phyloP scores from a whole-genome alignment of 1,140 invertebrate genomes.

The Orussus abietinus region DNA sequence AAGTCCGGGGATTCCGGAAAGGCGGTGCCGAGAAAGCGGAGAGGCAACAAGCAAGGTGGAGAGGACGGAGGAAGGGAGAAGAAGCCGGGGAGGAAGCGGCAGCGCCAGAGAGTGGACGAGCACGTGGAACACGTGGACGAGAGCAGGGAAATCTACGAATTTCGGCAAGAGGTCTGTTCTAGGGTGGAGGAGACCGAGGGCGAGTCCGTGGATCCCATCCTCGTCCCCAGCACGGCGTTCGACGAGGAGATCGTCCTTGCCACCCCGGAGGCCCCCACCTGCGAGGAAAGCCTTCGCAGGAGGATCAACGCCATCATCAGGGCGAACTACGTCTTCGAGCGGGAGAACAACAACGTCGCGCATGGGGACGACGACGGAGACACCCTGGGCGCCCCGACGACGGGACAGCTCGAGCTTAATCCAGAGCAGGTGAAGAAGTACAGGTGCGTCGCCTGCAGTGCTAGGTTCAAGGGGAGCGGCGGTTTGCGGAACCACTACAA shows the following conservation, averaged over 20 bases:
- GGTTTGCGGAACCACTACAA: constrained; percentile 66
- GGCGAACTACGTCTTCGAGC: constrained; percentile 35
- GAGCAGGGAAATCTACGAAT: too few relatives aligned
- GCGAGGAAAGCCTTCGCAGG: constrained; percentile 10
- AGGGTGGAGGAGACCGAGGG: too few relatives aligned
- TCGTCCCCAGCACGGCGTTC: too few relatives aligned
- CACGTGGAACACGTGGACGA: background rate
- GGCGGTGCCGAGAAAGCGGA: constrained; percentile 7
- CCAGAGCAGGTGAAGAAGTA: constrained; percentile 43
- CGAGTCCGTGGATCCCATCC: too few relatives aligned
- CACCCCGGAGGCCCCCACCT: too few relatives aligned
- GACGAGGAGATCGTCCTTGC: background rate
- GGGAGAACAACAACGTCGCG: constrained; percentile 40
- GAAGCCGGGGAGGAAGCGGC: constrained; percentile 22
- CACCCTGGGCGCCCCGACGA: constrained; percentile 12
- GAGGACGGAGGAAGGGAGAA: constrained; percentile 4
- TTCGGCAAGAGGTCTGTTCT: too few relatives aligned
- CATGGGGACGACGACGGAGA: constrained; percentile 15
- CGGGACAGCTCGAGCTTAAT: too few relatives aligned
- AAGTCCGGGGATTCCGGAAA: background rate
- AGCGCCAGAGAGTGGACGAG: background rate
- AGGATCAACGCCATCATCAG: constrained; percentile 41
- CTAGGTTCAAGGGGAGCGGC: constrained; percentile 66
- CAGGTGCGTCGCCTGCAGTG: constrained; percentile 70
- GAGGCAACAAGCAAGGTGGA: background rate